Evolutionary conservation across 2,113 vertebrate genomes (phyloP), one percentile per base, ranked within the genome.

Genomic region (Aix galericulata): DNA sequence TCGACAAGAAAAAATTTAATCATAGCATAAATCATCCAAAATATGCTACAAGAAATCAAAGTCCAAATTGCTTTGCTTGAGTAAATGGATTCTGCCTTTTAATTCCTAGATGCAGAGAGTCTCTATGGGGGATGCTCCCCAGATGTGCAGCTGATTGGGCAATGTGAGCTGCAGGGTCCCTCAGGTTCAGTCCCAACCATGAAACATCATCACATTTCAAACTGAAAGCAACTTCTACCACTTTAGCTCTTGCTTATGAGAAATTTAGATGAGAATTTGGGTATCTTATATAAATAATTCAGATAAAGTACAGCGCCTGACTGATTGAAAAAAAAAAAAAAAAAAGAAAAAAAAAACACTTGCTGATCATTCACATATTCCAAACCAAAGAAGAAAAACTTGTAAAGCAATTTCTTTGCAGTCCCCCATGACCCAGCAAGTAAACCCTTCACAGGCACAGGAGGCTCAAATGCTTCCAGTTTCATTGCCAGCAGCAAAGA

Each of bases 31-130:
- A 96, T 95, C 72, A 93, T 77, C 66, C 82, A 56, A 87, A 95
- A 93, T 64, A 81, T 89, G 69, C 50, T 79, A 77, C 17, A 67
- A 89, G 80, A 96, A 96, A 94, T 94, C 86, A 92, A 95, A 96
- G 55, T 76, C 78, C 52, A 85, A 94, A 93, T 90, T 75, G 88
- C 71, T 89, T 89, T 90, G 62, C 82, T 44, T 82, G 55, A 87
- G 63, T 62, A 93, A 95, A 89, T 59, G 40, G 58, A 76, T 91
- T 88, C 83, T 84, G 58, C 62, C 87, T 95, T 91, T 76, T 72
- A 93, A 89, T 93, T 76, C 80, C 52, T 58, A 81, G 82, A 66
- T 84, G 75, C 74, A 62, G 62, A 86, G 34, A 56, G 26, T 42
- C 13, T 88, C 16, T 88, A 21, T 11, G 25, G n/a, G 26, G 3